Evolutionary conservation across 2,888 invertebrate genomes (phyloP).

Genomic region (Xylota sylvarum): DNA sequence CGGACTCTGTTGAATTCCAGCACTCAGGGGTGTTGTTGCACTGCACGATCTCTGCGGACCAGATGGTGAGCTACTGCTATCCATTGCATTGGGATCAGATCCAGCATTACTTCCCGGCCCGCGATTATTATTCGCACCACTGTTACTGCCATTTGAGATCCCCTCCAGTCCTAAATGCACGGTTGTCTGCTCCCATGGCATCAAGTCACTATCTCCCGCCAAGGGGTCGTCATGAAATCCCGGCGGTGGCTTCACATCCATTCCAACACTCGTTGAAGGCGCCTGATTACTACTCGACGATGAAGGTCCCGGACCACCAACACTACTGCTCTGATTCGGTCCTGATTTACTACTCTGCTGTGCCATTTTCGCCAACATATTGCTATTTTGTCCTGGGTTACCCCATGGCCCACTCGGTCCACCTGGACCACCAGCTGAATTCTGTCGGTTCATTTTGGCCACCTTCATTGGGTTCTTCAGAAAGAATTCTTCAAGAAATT

Average conservation of each 20-base stretch:
- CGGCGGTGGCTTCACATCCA: constrained; percentile 79
- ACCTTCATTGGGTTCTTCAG: constrained; percentile 96
- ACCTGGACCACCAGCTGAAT: constrained; percentile 81
- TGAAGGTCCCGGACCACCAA: constrained; percentile 83
- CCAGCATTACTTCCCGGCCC: constrained; percentile 38
- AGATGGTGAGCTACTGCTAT: constrained; percentile 65
- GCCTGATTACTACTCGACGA: constrained; percentile 87
- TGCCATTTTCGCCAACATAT: constrained; percentile 74
- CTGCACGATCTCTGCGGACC: constrained; percentile 58
- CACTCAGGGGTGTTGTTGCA: constrained; percentile 57
- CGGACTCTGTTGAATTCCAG: constrained; percentile 69
- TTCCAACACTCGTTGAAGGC: constrained; percentile 81
- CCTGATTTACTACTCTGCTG: constrained; percentile 70
- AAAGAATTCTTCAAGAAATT: constrained; percentile 91
- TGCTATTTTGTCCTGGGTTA: constrained; percentile 63
- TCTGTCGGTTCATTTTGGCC: constrained; percentile 94
- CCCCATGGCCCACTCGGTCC: constrained; percentile 64
- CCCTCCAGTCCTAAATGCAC: constrained; percentile 79
- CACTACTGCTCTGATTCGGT: constrained; percentile 84
- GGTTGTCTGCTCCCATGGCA: constrained; percentile 86
- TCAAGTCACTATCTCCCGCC: constrained; percentile 84
- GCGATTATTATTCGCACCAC: constrained; percentile 45
- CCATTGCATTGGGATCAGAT: constrained; percentile 73
- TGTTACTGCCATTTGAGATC: constrained; percentile 73
- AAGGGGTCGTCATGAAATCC: constrained; percentile 76